A percentile compares a stretch with the other conserved stretches of the same genome.
Evolutionary conservation across 2,888 invertebrate species (phyloP).

Genomic region (Diarsia mendica): DNA sequence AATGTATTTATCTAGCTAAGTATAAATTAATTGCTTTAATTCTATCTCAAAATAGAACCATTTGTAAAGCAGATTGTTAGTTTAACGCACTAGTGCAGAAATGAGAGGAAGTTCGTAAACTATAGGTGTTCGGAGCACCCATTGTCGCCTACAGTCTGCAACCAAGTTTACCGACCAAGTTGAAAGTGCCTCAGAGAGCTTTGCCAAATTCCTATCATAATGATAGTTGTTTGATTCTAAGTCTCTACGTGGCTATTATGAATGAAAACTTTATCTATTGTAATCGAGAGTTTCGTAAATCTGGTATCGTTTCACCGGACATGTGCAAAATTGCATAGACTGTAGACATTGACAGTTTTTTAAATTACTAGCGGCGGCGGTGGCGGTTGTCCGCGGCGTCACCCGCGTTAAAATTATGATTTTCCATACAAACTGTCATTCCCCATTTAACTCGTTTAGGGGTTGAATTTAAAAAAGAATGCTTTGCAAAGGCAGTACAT

Average conservation of each 20-base stretch:
- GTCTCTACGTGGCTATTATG: slow-evolving; percentile 25
- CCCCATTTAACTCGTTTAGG: too few species aligned
- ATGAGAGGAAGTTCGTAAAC: slow-evolving; percentile 45
- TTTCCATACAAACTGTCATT: too few species aligned
- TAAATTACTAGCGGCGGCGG: too few species aligned
- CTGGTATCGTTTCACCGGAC: not conserved
- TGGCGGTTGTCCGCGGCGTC: too few species aligned
- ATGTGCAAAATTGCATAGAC: not conserved
- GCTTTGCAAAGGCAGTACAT: too few species aligned
- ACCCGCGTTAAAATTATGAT: too few species aligned
- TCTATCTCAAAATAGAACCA: slow-evolving; percentile 16
- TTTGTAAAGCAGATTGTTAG: slow-evolving; percentile 28
- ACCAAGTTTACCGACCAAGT: slow-evolving; percentile 37
- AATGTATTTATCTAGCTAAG: slow-evolving; percentile 3
- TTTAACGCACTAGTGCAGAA: slow-evolving; percentile 30
- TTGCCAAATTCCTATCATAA: slow-evolving; percentile 34
- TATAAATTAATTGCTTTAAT: slow-evolving; percentile 7
- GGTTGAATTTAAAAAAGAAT: too few species aligned
- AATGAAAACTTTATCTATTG: slow-evolving; percentile 8
- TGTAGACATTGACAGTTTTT: not conserved
- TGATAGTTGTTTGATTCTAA: slow-evolving; percentile 42
- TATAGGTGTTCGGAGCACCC: slow-evolving; percentile 37
- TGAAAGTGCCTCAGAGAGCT: slow-evolving; percentile 40
- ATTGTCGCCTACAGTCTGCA: slow-evolving; percentile 17
- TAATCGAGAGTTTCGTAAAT: not conserved